phyloP scores from a whole-genome alignment of 2,888 invertebrate species.

The Scrobipalpa atriplicella region DNA sequence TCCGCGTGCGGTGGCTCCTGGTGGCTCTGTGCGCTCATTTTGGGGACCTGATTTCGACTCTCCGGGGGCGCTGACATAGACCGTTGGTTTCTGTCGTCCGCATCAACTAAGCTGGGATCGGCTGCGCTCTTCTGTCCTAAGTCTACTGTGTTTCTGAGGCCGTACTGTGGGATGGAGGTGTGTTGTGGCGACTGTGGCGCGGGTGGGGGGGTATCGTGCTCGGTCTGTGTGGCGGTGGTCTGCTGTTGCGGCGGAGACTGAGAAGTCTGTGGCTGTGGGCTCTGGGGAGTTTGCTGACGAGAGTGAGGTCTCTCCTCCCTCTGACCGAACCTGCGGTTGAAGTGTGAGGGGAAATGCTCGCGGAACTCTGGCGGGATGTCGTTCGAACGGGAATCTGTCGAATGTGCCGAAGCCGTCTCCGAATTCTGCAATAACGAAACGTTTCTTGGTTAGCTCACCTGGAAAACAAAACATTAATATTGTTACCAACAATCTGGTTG shows the following conservation, averaged over 20 bases:
- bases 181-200: constrained; percentile 48
- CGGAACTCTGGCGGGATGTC: constrained; percentile 78
- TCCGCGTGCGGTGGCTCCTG: constrained; percentile 50
- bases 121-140: constrained; percentile 86
- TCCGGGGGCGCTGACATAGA: constrained; percentile 92
- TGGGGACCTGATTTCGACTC: constrained; percentile 58
- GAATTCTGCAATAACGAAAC: constrained; percentile 73
- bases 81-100: constrained; percentile 85
- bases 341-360: constrained; percentile 74
- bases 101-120: constrained; percentile 77
- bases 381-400: constrained; percentile 80
- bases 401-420: constrained; percentile 76
- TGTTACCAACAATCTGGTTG: constrained; percentile 27
- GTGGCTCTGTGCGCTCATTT: constrained; percentile 67
- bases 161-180: constrained; percentile 83
- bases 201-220: constrained; percentile 51
- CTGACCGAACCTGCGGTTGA: constrained; percentile 67
- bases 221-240: constrained; percentile 72
- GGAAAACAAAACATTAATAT: constrained; percentile 42
- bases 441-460: constrained; percentile 50
- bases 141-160: constrained; percentile 90
- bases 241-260: constrained; percentile 56
- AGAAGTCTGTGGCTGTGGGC: constrained; percentile 45
- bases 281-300: constrained; percentile 39
- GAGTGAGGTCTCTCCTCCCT: constrained; percentile 58